These are phyloP conservation scores for Hypotaenidia okinawae DNA, from an alignment of 2,797 vertebrate genomes.

Conservation along the genomic window DNA sequence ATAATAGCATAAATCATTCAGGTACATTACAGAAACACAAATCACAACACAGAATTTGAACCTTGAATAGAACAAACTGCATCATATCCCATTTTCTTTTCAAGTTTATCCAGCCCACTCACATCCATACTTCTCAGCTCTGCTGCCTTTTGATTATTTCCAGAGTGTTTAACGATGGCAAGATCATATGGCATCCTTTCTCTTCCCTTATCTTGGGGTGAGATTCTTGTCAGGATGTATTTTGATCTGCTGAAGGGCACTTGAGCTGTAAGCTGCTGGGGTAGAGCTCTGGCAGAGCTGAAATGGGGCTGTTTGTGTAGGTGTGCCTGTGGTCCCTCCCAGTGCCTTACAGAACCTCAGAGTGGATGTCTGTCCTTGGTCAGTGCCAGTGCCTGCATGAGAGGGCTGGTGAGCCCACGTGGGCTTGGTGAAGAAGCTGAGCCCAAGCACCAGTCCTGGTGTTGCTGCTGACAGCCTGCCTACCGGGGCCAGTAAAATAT, in stretches of 20 bases:
- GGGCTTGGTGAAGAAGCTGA: not conserved
- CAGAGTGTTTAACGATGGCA: not conserved
- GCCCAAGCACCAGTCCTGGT: not conserved
- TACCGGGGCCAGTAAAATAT: not conserved
- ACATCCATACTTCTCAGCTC: not conserved
- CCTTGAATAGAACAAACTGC: not conserved
- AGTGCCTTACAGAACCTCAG: not conserved
- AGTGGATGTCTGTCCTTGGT: not conserved
- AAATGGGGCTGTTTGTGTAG: not conserved
- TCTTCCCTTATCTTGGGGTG: not conserved
- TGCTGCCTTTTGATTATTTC: not conserved
- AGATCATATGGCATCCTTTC: not conserved
- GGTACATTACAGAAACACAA: accelerated
- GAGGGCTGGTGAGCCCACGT: not conserved
- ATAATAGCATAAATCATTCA: not conserved
- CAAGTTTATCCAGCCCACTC: not conserved
- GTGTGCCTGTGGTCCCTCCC: not conserved
- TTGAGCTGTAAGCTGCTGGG: not conserved
- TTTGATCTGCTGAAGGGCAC: not conserved
- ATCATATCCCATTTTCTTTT: not conserved
- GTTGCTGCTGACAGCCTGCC: not conserved
- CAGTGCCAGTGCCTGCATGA: not conserved
- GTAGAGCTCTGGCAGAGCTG: not conserved
- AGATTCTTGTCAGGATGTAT: not conserved
- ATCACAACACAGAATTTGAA: not conserved